Percentiles rank a stretch among this genome's conserved stretches.
These are phyloP conservation scores for Ceratina calcarata DNA, from an alignment of 1,140 invertebrate genomes.

Conservation along the genomic window DNA sequence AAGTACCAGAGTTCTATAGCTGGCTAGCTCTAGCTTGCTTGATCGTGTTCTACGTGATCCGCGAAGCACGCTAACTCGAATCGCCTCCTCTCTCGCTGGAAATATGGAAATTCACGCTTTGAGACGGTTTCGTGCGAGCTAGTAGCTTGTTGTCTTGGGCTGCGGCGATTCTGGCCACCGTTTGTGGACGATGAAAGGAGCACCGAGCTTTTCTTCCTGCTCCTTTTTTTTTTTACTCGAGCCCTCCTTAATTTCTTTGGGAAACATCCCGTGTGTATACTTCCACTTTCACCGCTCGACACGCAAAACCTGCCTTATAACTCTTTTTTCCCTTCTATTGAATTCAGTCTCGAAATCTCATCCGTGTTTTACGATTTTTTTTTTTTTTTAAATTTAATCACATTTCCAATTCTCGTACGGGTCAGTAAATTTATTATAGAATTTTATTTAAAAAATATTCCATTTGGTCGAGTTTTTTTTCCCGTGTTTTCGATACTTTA, in stretches of 20 bases:
- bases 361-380: neutral
- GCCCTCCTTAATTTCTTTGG: constrained; percentile 35
- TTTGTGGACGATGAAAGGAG: constrained; percentile 7
- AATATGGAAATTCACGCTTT: constrained; percentile 57
- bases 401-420: no score
- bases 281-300: neutral
- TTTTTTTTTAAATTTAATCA: neutral
- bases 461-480: neutral
- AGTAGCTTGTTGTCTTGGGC: constrained; percentile 5
- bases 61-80: constrained; percentile 35
- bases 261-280: neutral
- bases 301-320: neutral
- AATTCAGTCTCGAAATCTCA: no score
- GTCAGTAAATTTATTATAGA: no score
- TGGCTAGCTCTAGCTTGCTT: constrained; percentile 41
- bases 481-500: neutral
- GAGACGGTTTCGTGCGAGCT: constrained; percentile 15
- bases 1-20: constrained; percentile 48
- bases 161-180: neutral
- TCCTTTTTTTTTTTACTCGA: neutral
- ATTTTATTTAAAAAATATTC: no score
- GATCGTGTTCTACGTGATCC: constrained; percentile 64
- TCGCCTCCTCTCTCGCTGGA: constrained; percentile 26
- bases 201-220: neutral
- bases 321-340: neutral